phyloP scores from a whole-genome alignment of 2,113 vertebrate genomes.

The Oreochromis niloticus region DNA sequence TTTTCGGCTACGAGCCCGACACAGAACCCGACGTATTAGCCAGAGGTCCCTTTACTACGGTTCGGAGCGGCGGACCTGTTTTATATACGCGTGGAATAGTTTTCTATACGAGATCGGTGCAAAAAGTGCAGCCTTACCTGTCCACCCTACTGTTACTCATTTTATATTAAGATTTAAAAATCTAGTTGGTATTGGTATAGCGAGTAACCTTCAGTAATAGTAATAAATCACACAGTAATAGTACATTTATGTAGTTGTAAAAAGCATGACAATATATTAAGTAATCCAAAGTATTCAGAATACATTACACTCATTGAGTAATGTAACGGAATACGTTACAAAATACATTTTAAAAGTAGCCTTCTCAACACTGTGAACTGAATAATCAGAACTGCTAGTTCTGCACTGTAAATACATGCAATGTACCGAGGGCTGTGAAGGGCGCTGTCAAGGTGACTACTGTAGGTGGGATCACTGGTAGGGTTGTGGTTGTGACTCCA shows the following conservation, averaged over 20 bases:
- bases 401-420: neutral
- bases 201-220: neutral
- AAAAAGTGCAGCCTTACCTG: too few relatives aligned
- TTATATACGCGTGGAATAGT: too few relatives aligned
- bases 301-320: neutral
- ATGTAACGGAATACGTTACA: neutral
- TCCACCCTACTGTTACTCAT: too few relatives aligned
- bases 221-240: neutral
- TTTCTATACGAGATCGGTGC: too few relatives aligned
- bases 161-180: neutral
- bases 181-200: neutral
- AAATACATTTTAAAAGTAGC: neutral
- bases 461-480: neutral
- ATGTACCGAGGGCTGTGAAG: slow-evolving; percentile 11
- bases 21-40: too few relatives aligned
- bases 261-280: neutral
- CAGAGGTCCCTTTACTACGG: too few relatives aligned
- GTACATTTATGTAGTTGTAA: neutral
- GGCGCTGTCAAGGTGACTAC: slow-evolving; percentile 51
- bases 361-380: neutral
- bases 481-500: neutral
- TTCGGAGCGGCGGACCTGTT: too few relatives aligned
- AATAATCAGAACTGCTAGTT: neutral
- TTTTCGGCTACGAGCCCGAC: too few relatives aligned
- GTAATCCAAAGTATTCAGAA: neutral